Evolutionary conservation across 2,113 vertebrate genomes (phyloP), one percentile per base, ranked within the genome.

Genomic region (Amblyornis subalaris): DNA sequence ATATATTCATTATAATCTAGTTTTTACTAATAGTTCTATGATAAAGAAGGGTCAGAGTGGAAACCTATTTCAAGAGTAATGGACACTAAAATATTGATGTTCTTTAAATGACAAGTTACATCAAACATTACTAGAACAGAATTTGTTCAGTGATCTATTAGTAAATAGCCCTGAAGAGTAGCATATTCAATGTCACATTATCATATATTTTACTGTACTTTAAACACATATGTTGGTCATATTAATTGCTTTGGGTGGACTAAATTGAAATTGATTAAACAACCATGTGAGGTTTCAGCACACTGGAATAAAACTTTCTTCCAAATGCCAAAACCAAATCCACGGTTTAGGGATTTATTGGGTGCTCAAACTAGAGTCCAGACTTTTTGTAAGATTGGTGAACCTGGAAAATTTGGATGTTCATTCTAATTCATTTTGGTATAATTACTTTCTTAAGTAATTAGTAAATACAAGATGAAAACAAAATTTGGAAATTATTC

Each of bases 241-340:
- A 91, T 94, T 91, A 78, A 84, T 84, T 84, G 35, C 44, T 78
- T 87, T 91, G 88, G n/a, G 36, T 84, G 20, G n/a, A 53, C 74
- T 86, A 80, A 85, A 61, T 64, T 81, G 36, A 76, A 93, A 70
- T 84, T 33, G 38, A 67, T 53, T 88, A 45, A 69, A 67, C 24
- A 35, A 58, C 33, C 8, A 8, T 89, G 33, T 62, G 71, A 82
- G 60, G 42, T 35, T 78, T 25, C 60, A 90, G 31, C 47, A 93
- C 73, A 78, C 54, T 84, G 45, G 58, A 90, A 31, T 90, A 70
- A 67, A 91, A 75, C 24, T 73, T 74, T 82, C 50, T 85, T 88
- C 55, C 50, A 86, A 82, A 83, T 76, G 42, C 38, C 47, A 85
- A 58, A 88, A 65, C 8, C 20, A 69, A 58, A 67, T 78, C 53